These are phyloP conservation scores for Heliothis subflexa DNA, from an alignment of 1,140 invertebrate species.

Conservation along the genomic window DNA sequence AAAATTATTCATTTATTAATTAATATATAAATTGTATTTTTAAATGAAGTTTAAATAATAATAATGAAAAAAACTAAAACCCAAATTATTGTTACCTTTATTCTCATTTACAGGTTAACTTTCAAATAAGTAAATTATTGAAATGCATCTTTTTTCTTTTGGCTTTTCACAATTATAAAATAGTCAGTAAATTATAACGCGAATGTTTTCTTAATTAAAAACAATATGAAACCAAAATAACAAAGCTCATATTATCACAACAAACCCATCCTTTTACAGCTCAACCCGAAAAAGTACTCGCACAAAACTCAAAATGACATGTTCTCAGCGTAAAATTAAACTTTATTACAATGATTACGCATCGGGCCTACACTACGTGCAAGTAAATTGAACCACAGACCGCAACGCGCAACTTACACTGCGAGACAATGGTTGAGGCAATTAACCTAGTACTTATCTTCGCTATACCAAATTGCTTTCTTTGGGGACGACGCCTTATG, in stretches of 20 bases:
- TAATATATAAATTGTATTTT: too few relatives aligned
- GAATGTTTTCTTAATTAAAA: not conserved
- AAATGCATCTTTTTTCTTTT: too few relatives aligned
- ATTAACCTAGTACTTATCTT: constrained; percentile 72
- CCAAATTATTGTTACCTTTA: too few relatives aligned
- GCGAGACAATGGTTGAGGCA: constrained; percentile 64
- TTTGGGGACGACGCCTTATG: constrained; percentile 61
- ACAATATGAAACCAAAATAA: not conserved
- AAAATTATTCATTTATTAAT: too few relatives aligned
- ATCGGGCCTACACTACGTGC: not conserved
- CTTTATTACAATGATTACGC: constrained; percentile 28
- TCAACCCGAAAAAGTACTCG: constrained; percentile 6
- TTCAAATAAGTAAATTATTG: too few relatives aligned
- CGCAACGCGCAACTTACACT: constrained; percentile 46
- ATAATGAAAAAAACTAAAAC: too few relatives aligned
- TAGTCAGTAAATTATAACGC: too few relatives aligned
- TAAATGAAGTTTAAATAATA: too few relatives aligned
- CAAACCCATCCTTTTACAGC: not conserved
- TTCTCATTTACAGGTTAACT: too few relatives aligned
- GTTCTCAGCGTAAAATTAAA: constrained; percentile 18
- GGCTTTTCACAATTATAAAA: too few relatives aligned
- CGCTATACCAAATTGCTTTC: constrained; percentile 69
- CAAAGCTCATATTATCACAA: not conserved
- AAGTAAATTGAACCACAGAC: constrained; percentile 31
- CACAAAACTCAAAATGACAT: constrained; percentile 6